phyloP scores from a whole-genome alignment of 2,888 invertebrate species.

The Chaitophorus viminalis region DNA sequence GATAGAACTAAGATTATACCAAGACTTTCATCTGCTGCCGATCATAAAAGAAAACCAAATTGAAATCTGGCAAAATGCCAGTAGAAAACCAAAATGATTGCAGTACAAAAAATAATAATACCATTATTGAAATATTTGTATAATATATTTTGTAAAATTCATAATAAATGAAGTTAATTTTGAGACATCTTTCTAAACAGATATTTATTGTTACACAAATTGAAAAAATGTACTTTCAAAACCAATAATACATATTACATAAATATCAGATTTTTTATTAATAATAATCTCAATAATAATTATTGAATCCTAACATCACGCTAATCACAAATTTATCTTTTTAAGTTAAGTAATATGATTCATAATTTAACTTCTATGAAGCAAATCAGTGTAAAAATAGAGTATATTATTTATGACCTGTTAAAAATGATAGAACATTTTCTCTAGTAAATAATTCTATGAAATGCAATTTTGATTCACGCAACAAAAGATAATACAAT shows the following conservation, averaged over 20 bases:
- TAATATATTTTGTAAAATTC: too few species aligned
- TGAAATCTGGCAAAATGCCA: too few species aligned
- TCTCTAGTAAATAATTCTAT: conserved; percentile 2
- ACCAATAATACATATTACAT: not conserved
- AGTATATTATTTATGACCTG: not conserved
- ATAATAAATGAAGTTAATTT: too few species aligned
- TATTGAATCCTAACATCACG: too few species aligned
- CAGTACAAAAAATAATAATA: too few species aligned
- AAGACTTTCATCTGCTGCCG: not conserved
- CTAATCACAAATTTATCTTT: not conserved
- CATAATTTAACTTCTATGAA: not conserved
- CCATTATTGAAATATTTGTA: too few species aligned
- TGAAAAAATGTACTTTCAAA: not conserved
- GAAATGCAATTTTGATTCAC: conserved; percentile 49
- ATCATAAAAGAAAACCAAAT: too few species aligned
- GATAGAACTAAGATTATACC: not conserved
- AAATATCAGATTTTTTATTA: not conserved
- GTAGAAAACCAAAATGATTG: too few species aligned
- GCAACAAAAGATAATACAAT: conserved; percentile 60
- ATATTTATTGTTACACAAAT: not conserved
- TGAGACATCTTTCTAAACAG: not conserved
- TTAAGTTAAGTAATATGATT: not conserved
- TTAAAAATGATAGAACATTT: conserved; percentile 5
- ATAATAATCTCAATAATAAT: not conserved
- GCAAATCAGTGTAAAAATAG: not conserved